These are phyloP conservation scores for Oncorhynchus tshawytscha DNA, from an alignment of 2,113 vertebrate genomes.

Conservation along the genomic window DNA sequence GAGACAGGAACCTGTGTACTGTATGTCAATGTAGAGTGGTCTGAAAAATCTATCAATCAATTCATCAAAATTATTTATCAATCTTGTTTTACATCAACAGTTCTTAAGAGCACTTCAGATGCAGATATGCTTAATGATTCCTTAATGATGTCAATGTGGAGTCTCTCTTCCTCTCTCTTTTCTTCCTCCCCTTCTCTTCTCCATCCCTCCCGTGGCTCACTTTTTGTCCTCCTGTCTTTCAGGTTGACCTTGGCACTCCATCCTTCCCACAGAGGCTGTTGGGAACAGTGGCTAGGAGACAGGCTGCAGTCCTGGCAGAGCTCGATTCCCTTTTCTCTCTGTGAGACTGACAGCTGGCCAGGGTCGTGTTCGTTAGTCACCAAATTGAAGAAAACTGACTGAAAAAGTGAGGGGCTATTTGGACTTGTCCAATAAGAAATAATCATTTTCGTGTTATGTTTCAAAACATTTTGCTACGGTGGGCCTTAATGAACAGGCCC, in stretches of 20 bases:
- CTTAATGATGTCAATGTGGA: too few species aligned
- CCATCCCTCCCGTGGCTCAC: background rate
- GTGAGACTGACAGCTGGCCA: conserved; percentile 39
- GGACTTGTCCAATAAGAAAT: too few species aligned
- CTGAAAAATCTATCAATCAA: background rate
- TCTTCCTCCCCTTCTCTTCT: background rate
- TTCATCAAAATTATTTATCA: too few species aligned
- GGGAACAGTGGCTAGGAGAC: conserved; percentile 74
- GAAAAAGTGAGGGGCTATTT: too few species aligned
- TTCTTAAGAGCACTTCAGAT: too few species aligned
- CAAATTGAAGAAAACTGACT: too few species aligned
- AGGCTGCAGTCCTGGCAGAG: conserved; percentile 83
- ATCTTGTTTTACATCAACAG: too few species aligned
- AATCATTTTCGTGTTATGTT: too few species aligned
- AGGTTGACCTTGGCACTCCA: conserved; percentile 90
- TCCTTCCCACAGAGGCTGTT: conserved; percentile 79
- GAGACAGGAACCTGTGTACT: conserved; percentile 24
- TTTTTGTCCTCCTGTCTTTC: conserved; percentile 13
- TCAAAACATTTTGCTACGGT: too few species aligned
- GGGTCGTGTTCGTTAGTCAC: too few species aligned
- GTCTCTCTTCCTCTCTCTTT: background rate
- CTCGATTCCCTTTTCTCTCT: conserved; percentile 78
- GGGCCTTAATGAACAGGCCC: too few species aligned
- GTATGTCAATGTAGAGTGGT: background rate
- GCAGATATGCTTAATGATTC: too few species aligned